These are phyloP conservation scores for Crypturellus undulatus DNA, from an alignment of 2,113 vertebrate species.

Conservation along the genomic window DNA sequence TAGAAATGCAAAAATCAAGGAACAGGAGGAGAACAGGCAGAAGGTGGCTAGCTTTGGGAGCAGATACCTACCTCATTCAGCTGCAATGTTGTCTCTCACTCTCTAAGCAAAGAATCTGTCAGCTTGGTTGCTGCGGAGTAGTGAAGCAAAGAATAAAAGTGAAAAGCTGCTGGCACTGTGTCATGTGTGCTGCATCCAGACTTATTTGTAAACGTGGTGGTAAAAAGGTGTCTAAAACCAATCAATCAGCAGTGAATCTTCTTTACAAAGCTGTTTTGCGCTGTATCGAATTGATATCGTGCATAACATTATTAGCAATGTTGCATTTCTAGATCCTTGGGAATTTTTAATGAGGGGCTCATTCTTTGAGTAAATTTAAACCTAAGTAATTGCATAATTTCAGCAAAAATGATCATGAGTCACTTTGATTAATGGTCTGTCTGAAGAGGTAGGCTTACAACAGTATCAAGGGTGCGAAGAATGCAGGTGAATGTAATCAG, in stretches of 20 bases:
- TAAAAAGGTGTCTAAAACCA: not conserved
- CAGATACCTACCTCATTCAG: not conserved
- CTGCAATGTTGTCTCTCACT: not conserved
- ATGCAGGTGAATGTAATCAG: not conserved
- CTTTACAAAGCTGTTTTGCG: not conserved
- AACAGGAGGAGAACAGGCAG: not conserved
- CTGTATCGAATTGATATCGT: not conserved
- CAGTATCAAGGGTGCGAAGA: not conserved
- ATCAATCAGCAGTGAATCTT: slow-evolving; percentile 22
- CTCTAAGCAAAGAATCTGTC: not conserved
- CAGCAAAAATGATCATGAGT: not conserved
- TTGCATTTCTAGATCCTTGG: not conserved
- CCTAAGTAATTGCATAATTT: slow-evolving; percentile 10
- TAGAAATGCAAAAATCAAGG: not conserved
- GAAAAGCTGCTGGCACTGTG: not conserved
- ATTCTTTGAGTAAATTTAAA: not conserved
- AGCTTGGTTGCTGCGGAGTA: not conserved
- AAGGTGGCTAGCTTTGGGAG: not conserved
- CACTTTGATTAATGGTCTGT: slow-evolving; percentile 26
- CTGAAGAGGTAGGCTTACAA: not conserved
- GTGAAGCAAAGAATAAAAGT: not conserved
- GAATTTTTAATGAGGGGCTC: not conserved
- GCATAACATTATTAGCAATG: not conserved
- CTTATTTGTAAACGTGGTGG: not conserved
- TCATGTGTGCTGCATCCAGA: not conserved